Percentiles rank a stretch among this genome's conserved stretches.
These are phyloP conservation scores for Sclerurus mexicanus DNA, from an alignment of 2,113 vertebrate species.

Conservation along the genomic window DNA sequence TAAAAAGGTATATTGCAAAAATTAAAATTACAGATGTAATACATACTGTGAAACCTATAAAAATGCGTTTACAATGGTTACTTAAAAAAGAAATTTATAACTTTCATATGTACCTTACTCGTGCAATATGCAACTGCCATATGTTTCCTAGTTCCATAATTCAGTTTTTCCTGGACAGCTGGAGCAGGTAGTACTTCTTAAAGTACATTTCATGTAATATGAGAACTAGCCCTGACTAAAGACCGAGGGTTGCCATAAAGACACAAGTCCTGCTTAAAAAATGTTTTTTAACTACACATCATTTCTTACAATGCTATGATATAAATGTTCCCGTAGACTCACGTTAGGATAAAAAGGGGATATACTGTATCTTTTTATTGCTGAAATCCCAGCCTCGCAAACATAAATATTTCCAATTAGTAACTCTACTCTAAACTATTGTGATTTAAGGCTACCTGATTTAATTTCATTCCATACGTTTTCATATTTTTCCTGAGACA, in stretches of 20 bases:
- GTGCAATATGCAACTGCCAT: constrained; percentile 76
- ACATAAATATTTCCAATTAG: constrained; percentile 39
- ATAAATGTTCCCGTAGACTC: neutral
- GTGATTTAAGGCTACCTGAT: constrained; percentile 22
- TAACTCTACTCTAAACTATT: neutral
- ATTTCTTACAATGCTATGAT: constrained; percentile 15
- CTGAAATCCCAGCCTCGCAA: neutral
- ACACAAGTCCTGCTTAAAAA: constrained; percentile 59
- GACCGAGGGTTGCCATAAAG: constrained; percentile 69
- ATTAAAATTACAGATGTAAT: constrained; percentile 81
- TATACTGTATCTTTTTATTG: neutral
- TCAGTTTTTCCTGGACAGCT: constrained; percentile 81
- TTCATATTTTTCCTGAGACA: constrained; percentile 24
- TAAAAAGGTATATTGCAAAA: constrained; percentile 75
- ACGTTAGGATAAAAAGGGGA: neutral
- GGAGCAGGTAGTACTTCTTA: constrained; percentile 80
- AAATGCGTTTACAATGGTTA: constrained; percentile 81
- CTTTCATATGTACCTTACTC: constrained; percentile 80
- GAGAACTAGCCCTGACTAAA: constrained; percentile 70
- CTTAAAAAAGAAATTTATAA: constrained; percentile 83
- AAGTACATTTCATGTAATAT: constrained; percentile 75
- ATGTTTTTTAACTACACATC: constrained; percentile 59
- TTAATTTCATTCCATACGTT: constrained; percentile 23
- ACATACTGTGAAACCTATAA: constrained; percentile 80
- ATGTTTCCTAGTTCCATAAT: constrained; percentile 81